These are phyloP conservation scores for Aphelinus atriplicis DNA, from an alignment of 1,140 invertebrate genomes.

Conservation along the genomic window DNA sequence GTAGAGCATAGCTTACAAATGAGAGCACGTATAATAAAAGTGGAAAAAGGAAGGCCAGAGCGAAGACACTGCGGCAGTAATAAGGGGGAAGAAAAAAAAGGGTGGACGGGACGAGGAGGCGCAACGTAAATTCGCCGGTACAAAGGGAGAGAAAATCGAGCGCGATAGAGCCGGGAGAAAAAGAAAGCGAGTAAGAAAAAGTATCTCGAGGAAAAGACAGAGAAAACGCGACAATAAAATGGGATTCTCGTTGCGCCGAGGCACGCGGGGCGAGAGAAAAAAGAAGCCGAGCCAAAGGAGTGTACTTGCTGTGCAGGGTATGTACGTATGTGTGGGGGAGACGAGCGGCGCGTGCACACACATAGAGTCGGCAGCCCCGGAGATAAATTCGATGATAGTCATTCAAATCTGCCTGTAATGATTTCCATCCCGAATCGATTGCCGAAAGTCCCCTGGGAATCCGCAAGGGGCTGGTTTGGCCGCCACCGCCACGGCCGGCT, in stretches of 20 bases:
- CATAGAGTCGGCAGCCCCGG: conserved; percentile 29
- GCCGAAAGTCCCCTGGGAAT: conserved; percentile 60
- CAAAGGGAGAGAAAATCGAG: conserved; percentile 27
- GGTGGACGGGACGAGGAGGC: conserved; percentile 1
- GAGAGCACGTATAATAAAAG: conserved; percentile 32
- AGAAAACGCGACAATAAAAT: conserved; percentile 32
- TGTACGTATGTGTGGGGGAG: too few species aligned
- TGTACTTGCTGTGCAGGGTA: too few species aligned
- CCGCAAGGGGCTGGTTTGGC: background rate
- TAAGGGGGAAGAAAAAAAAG: background rate
- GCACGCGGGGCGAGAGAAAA: background rate
- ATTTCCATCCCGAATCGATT: conserved; percentile 67
- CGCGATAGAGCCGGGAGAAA: background rate
- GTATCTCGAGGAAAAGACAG: conserved; percentile 33
- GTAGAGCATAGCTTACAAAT: conserved; percentile 32
- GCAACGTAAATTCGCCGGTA: conserved; percentile 12
- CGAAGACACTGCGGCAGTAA: background rate
- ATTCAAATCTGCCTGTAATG: conserved; percentile 66
- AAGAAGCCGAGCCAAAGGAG: background rate
- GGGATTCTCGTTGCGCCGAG: conserved; percentile 12
- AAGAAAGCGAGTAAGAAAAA: background rate
- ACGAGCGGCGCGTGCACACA: conserved; percentile 18
- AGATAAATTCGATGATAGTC: conserved; percentile 66
- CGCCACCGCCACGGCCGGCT: conserved; percentile 5
- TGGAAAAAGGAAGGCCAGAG: conserved; percentile 4